phyloP scores from a whole-genome alignment of 2,113 vertebrate species.

The Rhinopomastus cyanomelas region DNA sequence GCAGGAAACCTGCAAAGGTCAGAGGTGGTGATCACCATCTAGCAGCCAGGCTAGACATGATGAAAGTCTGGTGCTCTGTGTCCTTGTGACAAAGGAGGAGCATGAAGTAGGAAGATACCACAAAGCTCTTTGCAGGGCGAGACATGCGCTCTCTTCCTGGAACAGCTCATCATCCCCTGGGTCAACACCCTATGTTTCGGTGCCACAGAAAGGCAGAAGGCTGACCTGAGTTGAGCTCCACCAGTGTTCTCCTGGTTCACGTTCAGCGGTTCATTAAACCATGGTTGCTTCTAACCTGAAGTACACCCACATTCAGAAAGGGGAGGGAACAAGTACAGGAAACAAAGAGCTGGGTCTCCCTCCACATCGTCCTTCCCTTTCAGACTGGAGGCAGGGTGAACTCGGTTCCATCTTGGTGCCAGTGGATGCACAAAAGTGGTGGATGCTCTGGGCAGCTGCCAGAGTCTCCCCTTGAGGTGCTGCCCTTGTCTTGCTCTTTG shows the following conservation, averaged over 20 bases:
- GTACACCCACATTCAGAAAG: background rate
- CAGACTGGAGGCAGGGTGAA: background rate
- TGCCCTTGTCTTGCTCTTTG: background rate
- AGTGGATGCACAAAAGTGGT: background rate
- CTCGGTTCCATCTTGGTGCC: background rate
- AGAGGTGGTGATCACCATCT: too few relatives aligned
- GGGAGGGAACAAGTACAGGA: background rate
- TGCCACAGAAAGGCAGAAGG: background rate
- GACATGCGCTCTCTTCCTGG: fast-evolving
- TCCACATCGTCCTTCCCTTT: background rate
- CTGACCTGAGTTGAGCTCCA: background rate
- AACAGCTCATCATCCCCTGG: fast-evolving
- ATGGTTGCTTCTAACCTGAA: background rate
- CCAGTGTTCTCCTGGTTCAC: background rate
- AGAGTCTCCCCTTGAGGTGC: background rate
- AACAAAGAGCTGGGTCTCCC: background rate
- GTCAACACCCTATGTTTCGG: fast-evolving
- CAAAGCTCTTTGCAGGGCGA: background rate
- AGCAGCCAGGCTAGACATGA: too few relatives aligned
- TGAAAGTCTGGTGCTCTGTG: too few relatives aligned
- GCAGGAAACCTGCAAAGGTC: too few relatives aligned
- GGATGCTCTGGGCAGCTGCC: background rate
- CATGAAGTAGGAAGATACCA: fast-evolving
- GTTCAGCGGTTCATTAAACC: background rate
- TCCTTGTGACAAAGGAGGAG: too few relatives aligned